Percentiles rank a stretch among this genome's conserved stretches.
Conservation (phyloP, 2,113 vertebrate species). For the Spilogale gracilis region DNA sequence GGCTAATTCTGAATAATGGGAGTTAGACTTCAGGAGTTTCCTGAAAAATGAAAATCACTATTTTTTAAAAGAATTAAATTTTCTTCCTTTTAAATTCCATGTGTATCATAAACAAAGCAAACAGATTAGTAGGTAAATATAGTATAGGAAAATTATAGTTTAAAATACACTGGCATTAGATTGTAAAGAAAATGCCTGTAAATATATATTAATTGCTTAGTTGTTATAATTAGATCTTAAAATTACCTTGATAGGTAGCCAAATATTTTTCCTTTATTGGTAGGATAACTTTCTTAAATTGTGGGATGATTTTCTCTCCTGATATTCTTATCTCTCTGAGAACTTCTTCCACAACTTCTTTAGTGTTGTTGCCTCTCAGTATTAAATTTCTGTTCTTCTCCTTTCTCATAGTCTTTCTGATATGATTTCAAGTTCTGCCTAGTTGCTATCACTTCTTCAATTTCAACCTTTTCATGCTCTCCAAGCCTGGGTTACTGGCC, state of each 20-base stretch:
- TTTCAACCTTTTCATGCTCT: neutral
- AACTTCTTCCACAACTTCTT: neutral
- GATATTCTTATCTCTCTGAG: neutral
- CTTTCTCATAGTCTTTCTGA: neutral
- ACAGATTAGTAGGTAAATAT: slow-evolving; percentile 3
- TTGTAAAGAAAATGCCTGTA: neutral
- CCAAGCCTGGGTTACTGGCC: neutral
- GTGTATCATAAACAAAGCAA: slow-evolving; percentile 26
- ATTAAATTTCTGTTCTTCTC: neutral
- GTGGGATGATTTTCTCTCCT: neutral
- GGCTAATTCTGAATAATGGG: slow-evolving; percentile 66
- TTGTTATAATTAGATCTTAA: neutral
- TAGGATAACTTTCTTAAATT: neutral
- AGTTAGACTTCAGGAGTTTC: slow-evolving; percentile 43
- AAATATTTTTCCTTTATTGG: neutral
- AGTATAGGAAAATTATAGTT: neutral
- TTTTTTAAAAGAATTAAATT: slow-evolving; percentile 56
- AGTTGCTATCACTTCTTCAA: neutral
- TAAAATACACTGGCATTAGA: neutral
- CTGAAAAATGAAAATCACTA: slow-evolving; percentile 45
- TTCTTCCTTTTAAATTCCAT: slow-evolving; percentile 36
- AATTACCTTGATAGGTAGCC: neutral
- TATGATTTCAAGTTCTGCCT: neutral
- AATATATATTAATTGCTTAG: neutral
- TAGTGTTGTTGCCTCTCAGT: neutral